These are phyloP conservation scores for Epinephelus fuscoguttatus DNA, from an alignment of 2,113 vertebrate species.

Conservation along the genomic window DNA sequence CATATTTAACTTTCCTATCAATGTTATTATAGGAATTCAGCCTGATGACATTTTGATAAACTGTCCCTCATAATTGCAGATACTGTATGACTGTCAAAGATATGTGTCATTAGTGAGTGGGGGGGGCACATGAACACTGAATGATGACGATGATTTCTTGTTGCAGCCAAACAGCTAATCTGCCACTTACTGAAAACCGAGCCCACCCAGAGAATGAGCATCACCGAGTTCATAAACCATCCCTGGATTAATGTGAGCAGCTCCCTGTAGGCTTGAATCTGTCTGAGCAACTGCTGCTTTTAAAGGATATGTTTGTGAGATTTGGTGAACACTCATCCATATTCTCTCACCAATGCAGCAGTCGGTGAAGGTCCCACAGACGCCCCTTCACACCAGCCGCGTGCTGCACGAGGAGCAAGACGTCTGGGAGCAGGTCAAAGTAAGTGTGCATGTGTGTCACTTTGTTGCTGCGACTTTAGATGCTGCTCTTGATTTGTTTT, in stretches of 20 bases:
- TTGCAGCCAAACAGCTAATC: constrained; percentile 91
- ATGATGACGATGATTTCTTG: constrained; percentile 12
- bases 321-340: neutral
- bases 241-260: constrained; percentile 93
- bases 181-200: constrained; percentile 92
- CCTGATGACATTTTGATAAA: neutral
- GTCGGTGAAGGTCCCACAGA: constrained; percentile 87
- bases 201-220: constrained; percentile 93
- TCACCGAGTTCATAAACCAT: constrained; percentile 94
- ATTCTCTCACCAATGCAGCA: constrained; percentile 79
- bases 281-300: constrained; percentile 21
- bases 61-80: neutral
- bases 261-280: neutral
- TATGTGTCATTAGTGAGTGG: neutral
- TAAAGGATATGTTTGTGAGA: constrained; percentile 2
- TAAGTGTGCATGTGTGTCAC: constrained; percentile 65
- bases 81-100: neutral
- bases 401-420: constrained; percentile 91
- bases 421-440: constrained; percentile 92
- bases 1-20: neutral
- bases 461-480: neutral
- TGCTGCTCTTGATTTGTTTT: neutral
- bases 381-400: constrained; percentile 91
- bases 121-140: neutral
- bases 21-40: neutral